Base-by-base conservation (phyloP, 1,140 invertebrate genomes). In the Calycopis cecrops region DNA sequence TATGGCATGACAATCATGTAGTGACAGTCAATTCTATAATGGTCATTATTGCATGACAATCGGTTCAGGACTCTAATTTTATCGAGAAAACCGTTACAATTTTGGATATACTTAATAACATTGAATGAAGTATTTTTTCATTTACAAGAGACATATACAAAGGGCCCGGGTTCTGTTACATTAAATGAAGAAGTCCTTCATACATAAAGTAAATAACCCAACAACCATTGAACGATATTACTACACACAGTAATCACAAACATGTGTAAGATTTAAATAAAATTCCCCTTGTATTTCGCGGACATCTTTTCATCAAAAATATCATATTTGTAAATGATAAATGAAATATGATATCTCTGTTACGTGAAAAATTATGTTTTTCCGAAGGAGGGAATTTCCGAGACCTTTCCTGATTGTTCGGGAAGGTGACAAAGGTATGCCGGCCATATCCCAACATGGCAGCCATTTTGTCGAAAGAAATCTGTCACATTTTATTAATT, bases 351-450 rank as follows among this genome's bases (percentile, higher is more conserved):
- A 44, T 44, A 44, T 44, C 40, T 44, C 17, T 17, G 17, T 44
- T 16, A 44, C 40, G 17, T 44, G 40, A 44, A 44, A 44, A 44
- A 44, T 16, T 44, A 44, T 44, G 40, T 44, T 44, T 44, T 44
- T 14, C 17, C 40, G 40, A 44, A 44, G 35, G 11, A n/a, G 40
- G 40, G 40, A 9, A 44, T 44, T 16, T 44, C 40, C n/a, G 6
- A 44, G 40, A 44, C 40, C 40, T 44, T 44, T 44, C 40, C 40
- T 44, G 40, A 44, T 44, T 44, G 40, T 44, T 44, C 40, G 14
- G 14, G 40, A 44, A 44, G 40, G 40, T 44, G 40, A 44, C 40
- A 44, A 44, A 44, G 40, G 40, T 44, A 44, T 44, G 21, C 21
- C 21, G 21, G 21, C 6, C 17, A 44, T 44, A 16, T 16, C 9